Conservation (phyloP, 2,888 invertebrate genomes). For the Polyommatus icarus region DNA sequence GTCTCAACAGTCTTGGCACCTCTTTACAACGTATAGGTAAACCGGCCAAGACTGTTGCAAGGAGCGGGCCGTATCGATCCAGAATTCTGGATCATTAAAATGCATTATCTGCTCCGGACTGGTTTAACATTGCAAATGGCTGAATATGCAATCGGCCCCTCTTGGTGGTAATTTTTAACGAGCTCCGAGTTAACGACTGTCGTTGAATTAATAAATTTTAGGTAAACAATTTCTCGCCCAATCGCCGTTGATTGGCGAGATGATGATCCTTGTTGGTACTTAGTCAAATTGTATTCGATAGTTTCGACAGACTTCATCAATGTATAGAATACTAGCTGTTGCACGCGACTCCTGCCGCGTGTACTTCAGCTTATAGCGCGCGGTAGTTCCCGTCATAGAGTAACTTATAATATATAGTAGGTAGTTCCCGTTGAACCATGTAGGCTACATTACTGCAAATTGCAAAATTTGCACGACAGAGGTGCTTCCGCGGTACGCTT, state of each 20-base stretch:
- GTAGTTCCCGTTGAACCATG: too few species aligned
- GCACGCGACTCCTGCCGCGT: too few species aligned
- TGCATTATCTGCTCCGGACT: slow-evolving; percentile 72
- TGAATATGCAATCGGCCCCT: slow-evolving; percentile 68
- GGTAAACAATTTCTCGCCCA: slow-evolving; percentile 14
- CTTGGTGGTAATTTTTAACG: slow-evolving; percentile 76
- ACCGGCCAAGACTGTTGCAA: slow-evolving; percentile 50
- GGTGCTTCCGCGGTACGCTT: too few species aligned
- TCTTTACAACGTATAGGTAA: background rate
- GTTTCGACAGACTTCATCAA: background rate
- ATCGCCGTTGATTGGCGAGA: background rate
- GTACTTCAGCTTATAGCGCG: too few species aligned
- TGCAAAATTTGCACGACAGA: too few species aligned
- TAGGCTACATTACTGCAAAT: too few species aligned
- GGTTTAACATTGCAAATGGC: slow-evolving; percentile 77
- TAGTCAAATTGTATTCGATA: background rate
- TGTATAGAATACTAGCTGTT: too few species aligned
- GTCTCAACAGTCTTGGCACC: background rate
- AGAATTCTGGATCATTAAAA: slow-evolving; percentile 80
- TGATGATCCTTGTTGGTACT: background rate
- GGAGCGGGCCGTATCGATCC: slow-evolving; percentile 60
- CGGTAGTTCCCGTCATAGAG: too few species aligned
- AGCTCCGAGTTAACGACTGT: slow-evolving; percentile 61
- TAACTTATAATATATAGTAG: too few species aligned
- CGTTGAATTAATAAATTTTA: slow-evolving; percentile 70